Percentiles rank a stretch among this genome's conserved stretches.
These are phyloP conservation scores for Rallus crepitans DNA, from an alignment of 2,797 vertebrate species.

Conservation along the genomic window DNA sequence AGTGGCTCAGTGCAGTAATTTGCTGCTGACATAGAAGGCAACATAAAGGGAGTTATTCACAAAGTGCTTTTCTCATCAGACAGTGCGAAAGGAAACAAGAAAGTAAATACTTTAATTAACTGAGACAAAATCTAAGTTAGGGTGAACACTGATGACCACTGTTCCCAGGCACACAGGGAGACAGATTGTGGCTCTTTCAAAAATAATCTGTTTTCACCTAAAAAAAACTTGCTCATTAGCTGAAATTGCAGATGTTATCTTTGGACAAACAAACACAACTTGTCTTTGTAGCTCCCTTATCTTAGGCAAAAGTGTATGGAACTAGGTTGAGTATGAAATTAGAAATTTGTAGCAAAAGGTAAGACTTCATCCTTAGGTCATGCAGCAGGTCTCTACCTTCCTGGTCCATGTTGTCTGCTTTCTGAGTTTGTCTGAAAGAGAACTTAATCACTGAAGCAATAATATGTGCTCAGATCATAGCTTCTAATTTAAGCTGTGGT, in stretches of 20 bases:
- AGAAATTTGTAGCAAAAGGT: neutral
- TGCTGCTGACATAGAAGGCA: neutral
- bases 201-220: neutral
- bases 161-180: neutral
- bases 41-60: neutral
- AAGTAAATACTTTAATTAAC: constrained; percentile 13
- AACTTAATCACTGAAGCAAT: neutral
- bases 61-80: neutral
- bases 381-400: neutral
- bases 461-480: neutral
- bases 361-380: neutral
- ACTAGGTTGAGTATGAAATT: neutral
- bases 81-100: neutral
- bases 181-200: neutral
- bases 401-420: neutral
- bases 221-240: neutral
- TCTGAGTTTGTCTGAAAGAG: neutral
- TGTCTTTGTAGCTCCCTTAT: constrained; percentile 2
- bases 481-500: neutral
- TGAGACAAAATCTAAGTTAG: neutral
- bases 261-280: neutral
- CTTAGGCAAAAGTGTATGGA: neutral
- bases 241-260: constrained; percentile 31
- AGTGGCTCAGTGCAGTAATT: neutral
- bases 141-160: neutral